Percentiles rank a stretch among this genome's conserved stretches.
These are phyloP conservation scores for Melitaea athalia DNA, from an alignment of 2,888 invertebrate genomes.

Conservation along the genomic window DNA sequence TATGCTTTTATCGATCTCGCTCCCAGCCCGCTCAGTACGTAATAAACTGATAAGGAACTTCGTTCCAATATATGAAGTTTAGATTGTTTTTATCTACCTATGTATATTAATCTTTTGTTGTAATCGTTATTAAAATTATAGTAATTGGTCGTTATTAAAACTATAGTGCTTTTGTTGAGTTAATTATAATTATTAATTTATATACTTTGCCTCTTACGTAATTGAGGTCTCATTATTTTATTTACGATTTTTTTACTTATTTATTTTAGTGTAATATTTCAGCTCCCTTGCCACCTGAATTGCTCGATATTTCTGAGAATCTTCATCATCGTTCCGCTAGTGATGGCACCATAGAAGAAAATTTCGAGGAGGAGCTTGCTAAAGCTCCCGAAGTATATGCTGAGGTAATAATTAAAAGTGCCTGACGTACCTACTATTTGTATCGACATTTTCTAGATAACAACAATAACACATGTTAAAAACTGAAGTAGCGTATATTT, in stretches of 20 bases:
- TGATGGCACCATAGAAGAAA: constrained; percentile 94
- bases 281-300: constrained; percentile 70
- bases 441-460: neutral
- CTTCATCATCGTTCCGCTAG: constrained; percentile 83
- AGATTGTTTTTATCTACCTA: too few relatives aligned
- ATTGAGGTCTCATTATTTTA: neutral
- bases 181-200: neutral
- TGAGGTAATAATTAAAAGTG: constrained; percentile 52
- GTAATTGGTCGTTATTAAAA: too few relatives aligned
- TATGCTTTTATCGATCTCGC: too few relatives aligned
- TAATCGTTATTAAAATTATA: too few relatives aligned
- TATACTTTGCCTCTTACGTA: neutral
- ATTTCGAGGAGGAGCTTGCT: constrained; percentile 93
- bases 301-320: constrained; percentile 63
- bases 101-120: too few relatives aligned
- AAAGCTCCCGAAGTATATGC: constrained; percentile 80
- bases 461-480: neutral
- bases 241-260: neutral
- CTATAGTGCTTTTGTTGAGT: too few relatives aligned
- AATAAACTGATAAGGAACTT: too few relatives aligned
- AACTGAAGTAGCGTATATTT: neutral
- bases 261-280: constrained; percentile 31
- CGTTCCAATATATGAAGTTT: too few relatives aligned
- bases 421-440: neutral
- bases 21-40: too few relatives aligned